These are phyloP conservation scores for Sphenodon punctatus DNA, from an alignment of 2,797 vertebrate genomes.

Conservation along the genomic window DNA sequence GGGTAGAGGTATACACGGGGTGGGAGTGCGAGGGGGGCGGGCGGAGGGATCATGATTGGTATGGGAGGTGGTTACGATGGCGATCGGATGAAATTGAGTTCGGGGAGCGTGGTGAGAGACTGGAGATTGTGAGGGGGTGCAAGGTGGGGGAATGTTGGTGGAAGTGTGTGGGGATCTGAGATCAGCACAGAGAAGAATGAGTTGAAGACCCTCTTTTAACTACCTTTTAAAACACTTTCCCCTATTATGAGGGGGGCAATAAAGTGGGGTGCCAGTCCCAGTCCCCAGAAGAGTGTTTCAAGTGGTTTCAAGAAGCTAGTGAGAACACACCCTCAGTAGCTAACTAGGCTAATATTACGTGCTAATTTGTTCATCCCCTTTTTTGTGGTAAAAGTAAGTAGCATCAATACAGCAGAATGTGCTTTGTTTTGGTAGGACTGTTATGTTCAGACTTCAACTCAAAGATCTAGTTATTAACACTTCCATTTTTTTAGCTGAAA, in stretches of 20 bases:
- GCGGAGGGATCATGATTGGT: background rate
- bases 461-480: background rate
- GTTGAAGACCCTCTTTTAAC: too few relatives aligned
- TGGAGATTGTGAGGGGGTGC: background rate
- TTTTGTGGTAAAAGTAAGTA: background rate
- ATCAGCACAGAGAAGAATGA: too few relatives aligned
- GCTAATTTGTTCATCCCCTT: background rate
- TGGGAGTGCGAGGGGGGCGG: background rate
- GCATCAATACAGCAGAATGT: background rate
- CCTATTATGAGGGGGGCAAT: too few relatives aligned
- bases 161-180: background rate
- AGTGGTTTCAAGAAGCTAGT: background rate
- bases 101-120: background rate
- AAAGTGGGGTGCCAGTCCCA: too few relatives aligned
- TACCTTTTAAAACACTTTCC: too few relatives aligned
- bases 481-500: background rate
- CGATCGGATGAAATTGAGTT: too few relatives aligned
- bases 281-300: too few relatives aligned
- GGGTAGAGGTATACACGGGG: too few relatives aligned
- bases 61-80: too few relatives aligned
- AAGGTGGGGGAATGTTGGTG: background rate
- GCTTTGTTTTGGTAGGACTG: background rate
- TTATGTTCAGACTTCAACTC: background rate
- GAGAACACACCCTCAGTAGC: background rate
- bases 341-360: background rate